These are phyloP conservation scores for Macquaria australasica DNA, from an alignment of 2,113 vertebrate genomes.

Conservation along the genomic window DNA sequence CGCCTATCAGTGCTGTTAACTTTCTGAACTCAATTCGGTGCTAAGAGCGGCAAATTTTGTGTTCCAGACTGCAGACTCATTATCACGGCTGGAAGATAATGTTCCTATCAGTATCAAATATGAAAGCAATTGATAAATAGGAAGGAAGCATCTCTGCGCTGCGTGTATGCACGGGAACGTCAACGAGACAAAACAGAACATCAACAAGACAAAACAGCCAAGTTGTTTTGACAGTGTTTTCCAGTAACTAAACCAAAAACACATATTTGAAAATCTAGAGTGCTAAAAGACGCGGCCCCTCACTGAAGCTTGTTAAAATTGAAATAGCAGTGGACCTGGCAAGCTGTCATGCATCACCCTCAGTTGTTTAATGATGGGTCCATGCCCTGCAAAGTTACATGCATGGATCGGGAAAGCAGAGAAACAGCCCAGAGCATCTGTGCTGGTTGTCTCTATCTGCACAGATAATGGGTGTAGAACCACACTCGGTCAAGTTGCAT, in stretches of 20 bases:
- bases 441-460: slow-evolving; percentile 9
- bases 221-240: slow-evolving; percentile 41
- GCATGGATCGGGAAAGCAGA: background rate
- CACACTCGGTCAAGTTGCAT: background rate
- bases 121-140: slow-evolving; percentile 25
- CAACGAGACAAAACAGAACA: background rate
- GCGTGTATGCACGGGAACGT: background rate
- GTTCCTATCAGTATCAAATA: slow-evolving; percentile 28
- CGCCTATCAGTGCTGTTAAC: slow-evolving; percentile 4
- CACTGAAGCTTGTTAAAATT: slow-evolving; percentile 39
- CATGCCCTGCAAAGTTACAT: background rate
- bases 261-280: slow-evolving; percentile 14
- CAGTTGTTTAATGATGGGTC: slow-evolving; percentile 24
- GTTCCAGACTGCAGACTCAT: slow-evolving; percentile 8
- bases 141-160: background rate
- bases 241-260: slow-evolving; percentile 41
- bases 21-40: slow-evolving; percentile 34
- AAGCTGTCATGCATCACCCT: slow-evolving; percentile 15
- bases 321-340: background rate
- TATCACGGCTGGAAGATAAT: slow-evolving; percentile 21
- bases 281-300: slow-evolving; percentile 19
- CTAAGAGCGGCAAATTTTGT: slow-evolving; percentile 3
- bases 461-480: slow-evolving; percentile 20
- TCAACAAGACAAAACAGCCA: slow-evolving; percentile 11
- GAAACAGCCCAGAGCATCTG: slow-evolving; percentile 2